These are phyloP conservation scores for Andrena praecox DNA, from an alignment of 2,888 invertebrate genomes.

Conservation along the genomic window DNA sequence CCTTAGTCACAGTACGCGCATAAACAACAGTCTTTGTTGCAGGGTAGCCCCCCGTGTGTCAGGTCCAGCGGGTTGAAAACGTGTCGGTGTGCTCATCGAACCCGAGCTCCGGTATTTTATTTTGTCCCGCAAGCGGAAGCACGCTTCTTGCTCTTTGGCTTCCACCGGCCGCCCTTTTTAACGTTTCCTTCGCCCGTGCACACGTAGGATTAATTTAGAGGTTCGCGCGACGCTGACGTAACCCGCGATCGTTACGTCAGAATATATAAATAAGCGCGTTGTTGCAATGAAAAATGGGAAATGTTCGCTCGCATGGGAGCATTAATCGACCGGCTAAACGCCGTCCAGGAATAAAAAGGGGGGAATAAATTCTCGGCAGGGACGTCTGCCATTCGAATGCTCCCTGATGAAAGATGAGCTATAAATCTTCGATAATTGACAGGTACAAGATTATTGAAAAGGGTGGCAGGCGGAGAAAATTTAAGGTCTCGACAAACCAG, in stretches of 20 bases:
- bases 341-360: not conserved
- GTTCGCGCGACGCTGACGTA: conserved; percentile 27
- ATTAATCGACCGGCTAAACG: conserved; percentile 8
- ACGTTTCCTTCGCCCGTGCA: conserved; percentile 43
- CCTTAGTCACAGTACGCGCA: not conserved
- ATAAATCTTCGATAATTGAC: conserved; percentile 2
- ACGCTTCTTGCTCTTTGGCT: conserved; percentile 76
- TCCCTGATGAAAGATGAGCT: not conserved
- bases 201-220: conserved; percentile 45
- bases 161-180: conserved; percentile 49
- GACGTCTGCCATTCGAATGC: not conserved
- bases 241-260: conserved; percentile 39
- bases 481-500: not conserved
- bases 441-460: not conserved
- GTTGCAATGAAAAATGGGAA: conserved; percentile 31
- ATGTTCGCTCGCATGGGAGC: not conserved
- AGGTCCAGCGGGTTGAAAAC: conserved; percentile 55
- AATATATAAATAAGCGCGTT: conserved; percentile 31
- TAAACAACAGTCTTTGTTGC: conserved; percentile 24
- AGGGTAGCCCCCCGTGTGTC: not conserved
- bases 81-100: conserved; percentile 78
- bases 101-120: conserved; percentile 82
- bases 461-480: not conserved
- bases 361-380: not conserved
- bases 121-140: conserved; percentile 78